Conservation (phyloP, 2,888 invertebrate genomes). For the Oithona nana region DNA sequence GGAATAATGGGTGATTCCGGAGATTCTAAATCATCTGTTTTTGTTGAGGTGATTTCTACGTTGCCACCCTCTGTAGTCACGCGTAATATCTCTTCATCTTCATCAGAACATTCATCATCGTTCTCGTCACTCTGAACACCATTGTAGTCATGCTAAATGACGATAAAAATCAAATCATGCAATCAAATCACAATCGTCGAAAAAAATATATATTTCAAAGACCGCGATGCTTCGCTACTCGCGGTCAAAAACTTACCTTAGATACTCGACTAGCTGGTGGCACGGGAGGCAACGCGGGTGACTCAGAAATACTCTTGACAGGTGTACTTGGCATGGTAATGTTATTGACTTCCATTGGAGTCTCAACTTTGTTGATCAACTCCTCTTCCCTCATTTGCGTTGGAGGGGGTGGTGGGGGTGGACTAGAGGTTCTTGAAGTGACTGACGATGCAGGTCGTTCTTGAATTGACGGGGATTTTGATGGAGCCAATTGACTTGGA, state of each 20-base stretch:
- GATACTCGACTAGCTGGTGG: background rate
- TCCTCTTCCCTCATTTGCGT: background rate
- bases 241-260: background rate
- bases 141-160: too few relatives aligned
- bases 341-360: too few relatives aligned
- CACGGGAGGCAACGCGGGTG: background rate
- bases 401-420: conserved; percentile 1
- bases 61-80: background rate
- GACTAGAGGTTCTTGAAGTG: background rate
- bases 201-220: too few relatives aligned
- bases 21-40: background rate
- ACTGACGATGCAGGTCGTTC: too few relatives aligned
- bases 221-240: too few relatives aligned
- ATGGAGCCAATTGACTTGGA: background rate
- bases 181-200: too few relatives aligned
- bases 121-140: too few relatives aligned
- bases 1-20: background rate
- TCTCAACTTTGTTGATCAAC: background rate
- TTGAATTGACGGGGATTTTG: background rate
- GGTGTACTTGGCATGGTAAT: background rate
- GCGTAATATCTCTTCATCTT: background rate
- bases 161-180: too few relatives aligned
- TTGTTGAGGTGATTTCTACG: background rate
- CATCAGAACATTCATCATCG: background rate
- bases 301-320: too few relatives aligned